Conservation (phyloP, 53 echinoderm and acorn worm genomes). For the Glandiceps talaboti region DNA sequence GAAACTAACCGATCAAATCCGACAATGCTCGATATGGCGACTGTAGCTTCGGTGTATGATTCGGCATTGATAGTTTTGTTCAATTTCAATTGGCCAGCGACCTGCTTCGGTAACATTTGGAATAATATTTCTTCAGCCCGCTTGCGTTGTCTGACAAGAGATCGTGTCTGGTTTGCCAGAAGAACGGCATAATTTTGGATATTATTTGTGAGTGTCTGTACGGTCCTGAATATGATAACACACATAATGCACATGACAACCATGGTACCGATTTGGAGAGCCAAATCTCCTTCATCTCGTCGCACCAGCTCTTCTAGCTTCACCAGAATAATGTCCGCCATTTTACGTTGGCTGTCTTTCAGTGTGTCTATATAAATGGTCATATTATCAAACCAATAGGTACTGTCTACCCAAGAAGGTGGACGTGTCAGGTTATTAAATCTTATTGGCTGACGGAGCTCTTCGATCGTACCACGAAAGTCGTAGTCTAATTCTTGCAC, state of each 20-base stretch:
- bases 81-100: conserved; percentile 56
- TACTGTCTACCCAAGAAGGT: conserved; percentile 61
- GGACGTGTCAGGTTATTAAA: conserved; percentile 47
- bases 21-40: conserved; percentile 68
- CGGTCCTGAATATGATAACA: conserved; percentile 71
- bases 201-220: conserved; percentile 49
- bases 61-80: conserved; percentile 59
- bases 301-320: conserved; percentile 46
- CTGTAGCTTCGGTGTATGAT: conserved; percentile 45
- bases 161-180: conserved; percentile 56
- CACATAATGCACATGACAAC: conserved; percentile 54
- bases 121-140: conserved; percentile 79
- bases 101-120: conserved; percentile 73
- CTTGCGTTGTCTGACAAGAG: conserved; percentile 57
- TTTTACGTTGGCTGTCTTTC: conserved; percentile 28
- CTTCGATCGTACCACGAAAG: conserved; percentile 22
- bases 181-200: conserved; percentile 61
- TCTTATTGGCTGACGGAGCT: conserved; percentile 34
- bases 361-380: conserved; percentile 52
- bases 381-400: conserved; percentile 51
- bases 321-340: conserved; percentile 52
- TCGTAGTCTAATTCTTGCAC: conserved; percentile 18
- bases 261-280: conserved; percentile 62
- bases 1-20: conserved; percentile 78
- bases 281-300: conserved; percentile 50